Evolutionary conservation across 92 coral and sea anemone species (phyloP), one percentile per base, ranked within the genome.

Genomic region (Pocillopora grandis): DNA sequence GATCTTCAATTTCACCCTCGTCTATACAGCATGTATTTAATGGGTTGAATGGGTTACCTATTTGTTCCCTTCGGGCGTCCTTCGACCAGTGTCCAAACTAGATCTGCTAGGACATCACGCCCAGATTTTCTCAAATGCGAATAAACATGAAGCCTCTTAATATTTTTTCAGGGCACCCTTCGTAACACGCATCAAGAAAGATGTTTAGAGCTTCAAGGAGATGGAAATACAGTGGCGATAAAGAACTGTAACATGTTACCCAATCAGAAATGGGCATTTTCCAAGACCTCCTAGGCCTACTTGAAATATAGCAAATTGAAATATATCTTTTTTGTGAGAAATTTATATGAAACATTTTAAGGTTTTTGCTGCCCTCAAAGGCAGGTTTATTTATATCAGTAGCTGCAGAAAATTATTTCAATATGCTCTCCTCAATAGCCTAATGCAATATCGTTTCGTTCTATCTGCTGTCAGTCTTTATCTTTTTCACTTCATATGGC

Each of bases 211-310:
- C 81, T 91, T 16, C 64, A 80, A 20, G 66, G 42, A 57, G 82
- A 68, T 49, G 78, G 75, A 74, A 83, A 89, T 63, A 76, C 60
- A 31, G 82, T 93, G 72, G 82, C 31, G 69, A 77, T 90, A 15
- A 88, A 72, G 16, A 62, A 71, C 21, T 93, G 96, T 80, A 85
- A 77, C 20, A 66, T 70, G 18, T 88, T 90, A 9, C 62, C 87
- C 14, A 13, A 81, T 23, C 96, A 93, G 60, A 90, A 93, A 49
- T 93, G 96, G 96, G 36, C 76, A 55, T 90, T 93, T 76, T 67
- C 88, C 52, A 73, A 84, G 66, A 49, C 21, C 48, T 77, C 78
- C 42, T 82, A 59, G 37, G 52, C 58, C 68, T 48, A 69, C 9
- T 70, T 31, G 12, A 11, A 58, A 74, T 27, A 27, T 27, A 27